phyloP scores from a whole-genome alignment of 35 echinoderm and acorn worm species.

The Antedon bifida region DNA sequence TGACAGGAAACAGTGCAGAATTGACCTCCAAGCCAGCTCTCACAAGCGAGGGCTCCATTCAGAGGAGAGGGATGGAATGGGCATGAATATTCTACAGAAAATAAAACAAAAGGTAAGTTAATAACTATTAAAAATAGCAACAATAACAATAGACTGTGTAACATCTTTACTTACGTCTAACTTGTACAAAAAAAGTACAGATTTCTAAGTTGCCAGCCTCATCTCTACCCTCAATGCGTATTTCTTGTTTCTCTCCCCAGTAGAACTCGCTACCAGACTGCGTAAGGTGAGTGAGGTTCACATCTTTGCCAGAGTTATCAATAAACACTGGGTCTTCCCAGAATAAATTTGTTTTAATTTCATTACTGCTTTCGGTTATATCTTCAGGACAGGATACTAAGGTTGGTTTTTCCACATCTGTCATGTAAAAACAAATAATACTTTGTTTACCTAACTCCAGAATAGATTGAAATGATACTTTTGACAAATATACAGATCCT shows the following conservation, averaged over 20 bases:
- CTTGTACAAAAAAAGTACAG: neutral
- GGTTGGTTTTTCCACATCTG: slow-evolving; percentile 19
- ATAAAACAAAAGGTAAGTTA: no score
- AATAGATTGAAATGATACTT: no score
- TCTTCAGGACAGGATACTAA: slow-evolving; percentile 7
- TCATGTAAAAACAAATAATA: neutral
- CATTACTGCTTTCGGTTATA: neutral
- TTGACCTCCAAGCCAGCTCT: slow-evolving; percentile 27
- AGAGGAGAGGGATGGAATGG: slow-evolving; percentile 19
- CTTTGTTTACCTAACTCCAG: no score
- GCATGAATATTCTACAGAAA: slow-evolving; percentile 19
- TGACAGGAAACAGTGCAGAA: slow-evolving; percentile 37
- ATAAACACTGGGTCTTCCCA: slow-evolving; percentile 22
- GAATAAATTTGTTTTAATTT: neutral
- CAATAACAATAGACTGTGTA: no score
- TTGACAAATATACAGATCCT: no score
- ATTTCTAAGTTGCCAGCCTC: neutral
- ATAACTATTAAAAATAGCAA: no score
- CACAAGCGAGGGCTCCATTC: slow-evolving; percentile 31
- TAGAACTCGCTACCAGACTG: neutral
- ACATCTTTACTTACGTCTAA: neutral
- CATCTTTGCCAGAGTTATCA: slow-evolving; percentile 23
- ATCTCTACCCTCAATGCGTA: neutral
- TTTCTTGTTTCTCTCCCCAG: neutral
- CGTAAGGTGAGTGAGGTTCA: neutral